A percentile compares a stretch with the other conserved stretches of the same genome.
Conservation (phyloP, 2,888 invertebrate species). For the Thelaira solivaga region DNA sequence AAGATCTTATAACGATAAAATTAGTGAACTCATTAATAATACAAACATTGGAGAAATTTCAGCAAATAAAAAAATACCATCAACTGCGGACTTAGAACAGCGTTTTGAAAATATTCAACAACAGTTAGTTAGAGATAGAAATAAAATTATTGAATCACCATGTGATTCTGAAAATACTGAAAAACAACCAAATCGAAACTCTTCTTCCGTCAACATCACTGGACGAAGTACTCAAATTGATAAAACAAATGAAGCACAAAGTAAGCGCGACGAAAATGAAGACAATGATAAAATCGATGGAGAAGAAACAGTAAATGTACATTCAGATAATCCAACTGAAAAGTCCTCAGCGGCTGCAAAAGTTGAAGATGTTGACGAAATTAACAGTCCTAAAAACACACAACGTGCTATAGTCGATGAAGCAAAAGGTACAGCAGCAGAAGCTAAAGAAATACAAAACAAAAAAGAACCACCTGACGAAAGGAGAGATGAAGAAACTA, state of each 20-base stretch:
- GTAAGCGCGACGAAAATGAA: constrained; percentile 19
- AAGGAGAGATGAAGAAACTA: neutral
- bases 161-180: constrained; percentile 57
- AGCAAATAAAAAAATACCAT: constrained; percentile 67
- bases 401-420: constrained; percentile 2
- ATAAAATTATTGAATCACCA: constrained; percentile 18
- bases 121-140: constrained; percentile 60
- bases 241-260: neutral
- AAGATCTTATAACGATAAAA: neutral
- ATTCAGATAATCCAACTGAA: neutral
- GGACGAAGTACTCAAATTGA: neutral
- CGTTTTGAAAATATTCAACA: constrained; percentile 62
- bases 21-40: no score
- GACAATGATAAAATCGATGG: neutral
- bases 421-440: constrained; percentile 65
- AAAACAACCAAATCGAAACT: constrained; percentile 9
- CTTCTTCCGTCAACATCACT: neutral
- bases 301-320: neutral
- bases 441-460: constrained; percentile 64
- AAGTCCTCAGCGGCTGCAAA: neutral
- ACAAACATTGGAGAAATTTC: neutral
- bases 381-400: neutral
- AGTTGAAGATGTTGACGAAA: neutral
- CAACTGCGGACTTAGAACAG: constrained; percentile 64
- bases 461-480: constrained; percentile 72